Conservation (phyloP, 1,140 invertebrate genomes). For the Lordiphosa mommai region DNA sequence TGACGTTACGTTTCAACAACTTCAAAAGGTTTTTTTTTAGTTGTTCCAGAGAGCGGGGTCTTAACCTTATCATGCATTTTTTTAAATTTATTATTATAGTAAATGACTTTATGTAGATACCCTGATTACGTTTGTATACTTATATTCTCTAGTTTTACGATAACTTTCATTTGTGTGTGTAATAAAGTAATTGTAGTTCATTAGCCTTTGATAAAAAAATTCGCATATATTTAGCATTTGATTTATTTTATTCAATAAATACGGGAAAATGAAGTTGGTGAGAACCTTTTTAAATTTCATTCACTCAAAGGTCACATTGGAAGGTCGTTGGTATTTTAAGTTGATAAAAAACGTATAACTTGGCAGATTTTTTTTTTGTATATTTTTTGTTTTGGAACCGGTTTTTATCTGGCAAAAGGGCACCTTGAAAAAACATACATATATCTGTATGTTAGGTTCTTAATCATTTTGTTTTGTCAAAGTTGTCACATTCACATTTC, state of each 20-base stretch:
- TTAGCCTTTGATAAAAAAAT: constrained; percentile 14
- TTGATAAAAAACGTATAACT: constrained; percentile 28
- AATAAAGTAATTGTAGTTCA: neutral
- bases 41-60: too few species aligned
- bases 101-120: too few species aligned
- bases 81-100: too few species aligned
- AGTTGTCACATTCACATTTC: constrained; percentile 46
- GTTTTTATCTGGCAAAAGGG: constrained; percentile 39
- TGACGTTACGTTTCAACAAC: too few species aligned
- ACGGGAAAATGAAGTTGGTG: constrained; percentile 25
- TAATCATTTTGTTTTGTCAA: constrained; percentile 53
- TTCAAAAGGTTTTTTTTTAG: too few species aligned
- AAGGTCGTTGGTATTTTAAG: constrained; percentile 52
- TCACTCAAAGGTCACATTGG: constrained; percentile 36
- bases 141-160: too few species aligned
- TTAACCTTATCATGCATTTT: too few species aligned
- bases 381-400: constrained; percentile 43
- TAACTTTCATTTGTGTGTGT: too few species aligned
- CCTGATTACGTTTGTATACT: too few species aligned
- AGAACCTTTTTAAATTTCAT: constrained; percentile 1
- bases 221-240: constrained; percentile 14
- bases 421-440: constrained; percentile 52
- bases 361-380: constrained; percentile 22
- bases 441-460: constrained; percentile 15
- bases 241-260: constrained; percentile 9